Evolutionary conservation across 2,113 vertebrate genomes (phyloP).

Genomic region (Motacilla alba): DNA sequence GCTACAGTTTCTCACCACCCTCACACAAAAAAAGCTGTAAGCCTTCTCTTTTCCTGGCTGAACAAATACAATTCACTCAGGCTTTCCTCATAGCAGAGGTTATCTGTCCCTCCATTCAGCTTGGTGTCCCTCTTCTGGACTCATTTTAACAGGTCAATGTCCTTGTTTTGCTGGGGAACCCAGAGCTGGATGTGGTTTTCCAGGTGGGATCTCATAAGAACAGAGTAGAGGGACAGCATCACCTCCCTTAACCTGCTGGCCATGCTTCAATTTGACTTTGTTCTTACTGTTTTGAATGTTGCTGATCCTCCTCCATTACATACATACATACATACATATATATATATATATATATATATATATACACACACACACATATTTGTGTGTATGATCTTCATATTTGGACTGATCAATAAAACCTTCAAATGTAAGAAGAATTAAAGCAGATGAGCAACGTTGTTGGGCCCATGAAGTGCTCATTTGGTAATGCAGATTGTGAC

Average conservation of each 20-base stretch:
- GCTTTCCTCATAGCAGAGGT: background rate
- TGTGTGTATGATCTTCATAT: background rate
- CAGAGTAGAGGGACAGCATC: background rate
- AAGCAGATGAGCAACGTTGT: background rate
- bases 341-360: background rate
- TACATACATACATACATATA: background rate
- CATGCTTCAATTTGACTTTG: background rate
- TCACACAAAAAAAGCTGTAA: background rate
- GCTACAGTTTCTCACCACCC: background rate
- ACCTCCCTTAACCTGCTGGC: background rate
- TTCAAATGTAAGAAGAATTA: background rate
- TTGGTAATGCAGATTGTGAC: background rate
- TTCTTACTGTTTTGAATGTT: background rate
- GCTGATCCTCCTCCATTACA: background rate
- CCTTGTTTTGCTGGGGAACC: background rate
- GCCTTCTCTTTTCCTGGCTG: background rate
- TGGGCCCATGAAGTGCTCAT: background rate
- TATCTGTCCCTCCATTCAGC: background rate
- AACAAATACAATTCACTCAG: background rate
- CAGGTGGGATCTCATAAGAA: background rate
- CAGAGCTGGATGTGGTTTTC: background rate
- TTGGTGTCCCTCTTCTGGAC: background rate
- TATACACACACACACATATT: background rate
- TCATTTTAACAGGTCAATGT: fast-evolving
- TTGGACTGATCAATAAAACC: background rate